Percentiles rank a stretch among this genome's conserved stretches.
Conservation (phyloP, 2,888 invertebrate species). For the Drosophila nigritarsus region DNA sequence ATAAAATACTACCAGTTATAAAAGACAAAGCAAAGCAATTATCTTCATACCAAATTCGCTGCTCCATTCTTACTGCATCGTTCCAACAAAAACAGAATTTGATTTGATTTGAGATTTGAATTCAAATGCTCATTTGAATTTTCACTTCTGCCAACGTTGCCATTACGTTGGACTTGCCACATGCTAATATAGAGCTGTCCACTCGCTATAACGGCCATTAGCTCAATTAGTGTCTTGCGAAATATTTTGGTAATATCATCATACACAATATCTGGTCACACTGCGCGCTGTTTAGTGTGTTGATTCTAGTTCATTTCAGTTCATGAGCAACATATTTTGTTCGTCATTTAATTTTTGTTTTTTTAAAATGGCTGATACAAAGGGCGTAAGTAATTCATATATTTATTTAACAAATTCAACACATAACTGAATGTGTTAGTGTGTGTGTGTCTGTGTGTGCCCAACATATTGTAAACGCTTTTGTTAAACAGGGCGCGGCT, state of each 20-base stretch:
- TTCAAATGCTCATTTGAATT: not conserved
- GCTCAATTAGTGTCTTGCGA: not conserved
- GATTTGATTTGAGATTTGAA: not conserved
- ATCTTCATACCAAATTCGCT: not conserved
- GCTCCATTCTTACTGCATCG: not conserved
- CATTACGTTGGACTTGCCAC: not conserved
- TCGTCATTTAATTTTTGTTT: slow-evolving; percentile 76
- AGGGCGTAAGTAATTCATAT: slow-evolving; percentile 77
- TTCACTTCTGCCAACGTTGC: not conserved
- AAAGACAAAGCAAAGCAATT: slow-evolving; percentile 28
- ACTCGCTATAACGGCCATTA: not conserved
- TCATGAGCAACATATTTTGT: slow-evolving; percentile 70
- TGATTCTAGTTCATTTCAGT: slow-evolving; percentile 60
- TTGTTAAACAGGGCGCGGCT: slow-evolving; percentile 45
- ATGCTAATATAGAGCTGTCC: not conserved
- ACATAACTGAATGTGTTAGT: not conserved
- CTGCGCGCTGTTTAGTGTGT: slow-evolving; percentile 34
- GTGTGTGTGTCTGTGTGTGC: not conserved
- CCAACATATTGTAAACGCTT: not conserved
- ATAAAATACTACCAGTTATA: slow-evolving; percentile 71
- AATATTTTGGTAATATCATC: slow-evolving; percentile 4
- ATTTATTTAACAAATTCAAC: slow-evolving; percentile 17
- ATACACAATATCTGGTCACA: slow-evolving; percentile 33
- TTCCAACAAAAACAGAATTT: not conserved
- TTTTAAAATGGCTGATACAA: slow-evolving; percentile 82